Evolutionary conservation across 2,888 invertebrate species (phyloP).

Genomic region (Blera fallax): DNA sequence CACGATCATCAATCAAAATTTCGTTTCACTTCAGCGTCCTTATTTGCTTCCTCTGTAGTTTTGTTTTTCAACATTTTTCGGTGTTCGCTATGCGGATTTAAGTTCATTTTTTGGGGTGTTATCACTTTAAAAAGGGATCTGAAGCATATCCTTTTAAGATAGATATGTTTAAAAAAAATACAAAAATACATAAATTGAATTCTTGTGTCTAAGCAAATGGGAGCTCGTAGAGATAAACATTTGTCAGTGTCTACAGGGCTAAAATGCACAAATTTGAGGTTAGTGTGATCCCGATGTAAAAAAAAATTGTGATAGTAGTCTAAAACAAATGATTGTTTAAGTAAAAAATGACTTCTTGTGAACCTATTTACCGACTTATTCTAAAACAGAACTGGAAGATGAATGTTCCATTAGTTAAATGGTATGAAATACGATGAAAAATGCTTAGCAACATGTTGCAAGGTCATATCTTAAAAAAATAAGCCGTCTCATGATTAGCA

Average conservation of each 20-base stretch:
- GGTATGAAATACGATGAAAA: background rate
- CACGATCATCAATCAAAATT: constrained; percentile 75
- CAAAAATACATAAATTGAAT: constrained; percentile 46
- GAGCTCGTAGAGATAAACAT: background rate
- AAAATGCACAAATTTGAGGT: background rate
- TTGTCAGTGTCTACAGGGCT: background rate
- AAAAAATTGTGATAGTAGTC: no score
- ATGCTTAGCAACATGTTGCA: constrained; percentile 19
- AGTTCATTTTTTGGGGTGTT: constrained; percentile 58
- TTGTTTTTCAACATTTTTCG: constrained; percentile 31
- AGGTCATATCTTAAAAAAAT: background rate
- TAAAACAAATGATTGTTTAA: no score
- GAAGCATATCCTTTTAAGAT: constrained; percentile 44
- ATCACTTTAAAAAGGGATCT: constrained; percentile 61
- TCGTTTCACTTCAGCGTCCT: constrained; percentile 71
- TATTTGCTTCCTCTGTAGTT: constrained; percentile 59
- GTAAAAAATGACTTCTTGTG: no score
- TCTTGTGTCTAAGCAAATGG: constrained; percentile 42
- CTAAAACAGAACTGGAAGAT: no score
- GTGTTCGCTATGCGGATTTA: constrained; percentile 51
- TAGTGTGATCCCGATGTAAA: background rate
- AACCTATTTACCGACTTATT: no score
- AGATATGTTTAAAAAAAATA: background rate
- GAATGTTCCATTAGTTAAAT: background rate
- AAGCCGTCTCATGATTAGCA: no score